Evolutionary conservation across 2,113 vertebrate genomes (phyloP), one percentile per base, ranked within the genome.

Genomic region (Thomomys bottae): DNA sequence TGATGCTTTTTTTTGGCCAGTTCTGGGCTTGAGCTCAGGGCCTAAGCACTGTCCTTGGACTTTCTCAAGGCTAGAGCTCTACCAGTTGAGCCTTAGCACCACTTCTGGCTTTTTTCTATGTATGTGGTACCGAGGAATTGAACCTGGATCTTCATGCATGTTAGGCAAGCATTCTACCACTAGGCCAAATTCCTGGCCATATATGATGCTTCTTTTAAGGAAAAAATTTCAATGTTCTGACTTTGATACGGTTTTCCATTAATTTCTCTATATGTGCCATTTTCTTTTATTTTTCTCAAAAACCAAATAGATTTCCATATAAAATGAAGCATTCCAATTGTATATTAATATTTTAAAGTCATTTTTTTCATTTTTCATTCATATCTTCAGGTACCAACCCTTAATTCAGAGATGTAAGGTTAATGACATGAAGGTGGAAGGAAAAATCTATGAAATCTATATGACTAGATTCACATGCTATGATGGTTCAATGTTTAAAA

Each of bases 211-310:
- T 17, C n/a, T n/a, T 18, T 54, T 54, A 54, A 54, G 49, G 49
- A 88, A 61, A 2, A 68, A n/a, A 57, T 67, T 61, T 68, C 11
- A 45, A 12, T 73, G 6, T 23, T 78, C 3, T 36, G 70, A 0
- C 64, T 79, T 38, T 32, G 61, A 12, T 90, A 7, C 73, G 21
- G 18, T 75, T 91, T 82, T 89, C 17, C 66, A 17, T 17, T 64
- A 38, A 36, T 40, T 84, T 5, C 40, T 38, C 59, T 66, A 71
- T 3, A 21, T 71, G 11, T n/a, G 0, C 75, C 42, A 80, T 40
- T 71, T 40, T 3, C 78, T 90, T 90, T 93, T 63, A 89, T 76
- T 38, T 38, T 8, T 93, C 30, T 2, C 67, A 75, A 72, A 84
- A 70, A 0, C 14, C 84, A 94, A 36, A 30, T 79, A 36, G 30